Conservation (phyloP, 2,113 vertebrate species). For the Heteronetta atricapilla region DNA sequence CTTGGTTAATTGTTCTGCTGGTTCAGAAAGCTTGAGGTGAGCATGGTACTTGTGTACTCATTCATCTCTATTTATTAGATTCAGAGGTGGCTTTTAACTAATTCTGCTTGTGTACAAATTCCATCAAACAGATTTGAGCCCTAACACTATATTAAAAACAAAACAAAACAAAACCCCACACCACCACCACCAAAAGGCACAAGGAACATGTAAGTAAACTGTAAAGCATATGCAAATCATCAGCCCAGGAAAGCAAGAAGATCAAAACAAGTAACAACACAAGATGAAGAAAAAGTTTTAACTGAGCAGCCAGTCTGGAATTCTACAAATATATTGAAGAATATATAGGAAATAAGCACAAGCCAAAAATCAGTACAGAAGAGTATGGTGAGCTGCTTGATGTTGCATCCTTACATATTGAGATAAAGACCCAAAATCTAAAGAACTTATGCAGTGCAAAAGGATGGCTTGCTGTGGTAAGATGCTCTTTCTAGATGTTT, state of each 20-base stretch:
- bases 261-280: neutral
- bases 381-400: neutral
- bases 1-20: conserved; percentile 59
- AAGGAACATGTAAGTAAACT: conserved; percentile 30
- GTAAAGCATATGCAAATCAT: conserved; percentile 21
- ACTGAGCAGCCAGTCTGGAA: neutral
- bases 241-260: neutral
- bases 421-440: neutral
- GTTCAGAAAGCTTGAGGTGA: conserved; percentile 47
- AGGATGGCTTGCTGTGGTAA: neutral
- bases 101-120: conserved; percentile 29
- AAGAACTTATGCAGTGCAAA: neutral
- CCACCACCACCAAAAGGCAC: neutral
- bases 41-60: conserved; percentile 22
- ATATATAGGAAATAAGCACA: neutral
- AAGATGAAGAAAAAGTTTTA: neutral
- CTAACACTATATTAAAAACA: neutral
- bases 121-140: conserved; percentile 24
- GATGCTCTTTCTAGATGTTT: fast-evolving
- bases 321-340: conserved; percentile 10
- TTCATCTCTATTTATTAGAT: conserved; percentile 60
- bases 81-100: conserved; percentile 26
- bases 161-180: neutral
- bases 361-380: neutral
- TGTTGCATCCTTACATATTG: neutral